Base-by-base conservation (phyloP, 2,888 invertebrate genomes). In the Seira sanloemensis region DNA sequence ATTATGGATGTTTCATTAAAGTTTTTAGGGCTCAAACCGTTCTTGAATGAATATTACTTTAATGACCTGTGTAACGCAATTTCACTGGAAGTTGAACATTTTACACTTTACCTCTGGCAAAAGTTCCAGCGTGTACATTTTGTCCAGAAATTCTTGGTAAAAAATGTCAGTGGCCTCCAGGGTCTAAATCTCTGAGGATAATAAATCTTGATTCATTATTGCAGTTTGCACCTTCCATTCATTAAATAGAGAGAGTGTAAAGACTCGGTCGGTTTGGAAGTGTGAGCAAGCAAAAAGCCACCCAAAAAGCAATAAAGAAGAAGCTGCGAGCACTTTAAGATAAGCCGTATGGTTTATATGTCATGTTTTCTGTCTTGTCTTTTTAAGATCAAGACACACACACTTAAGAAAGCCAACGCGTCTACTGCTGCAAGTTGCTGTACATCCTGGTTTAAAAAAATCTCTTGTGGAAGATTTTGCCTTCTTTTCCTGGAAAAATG, bases 161-260 rank as follows among this genome's bases (percentile, higher is more conserved):
- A 58, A 58, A 58, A 58, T 58, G 58, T 18, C 18, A n/a, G 18
- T 58, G n/a, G 58, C 58, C 58, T n/a, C 16, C 4, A 58, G 58
- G 58, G 2, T 16, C 5, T 16, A 16, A 58, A 58, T 58, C n/a
- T 58, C n/a, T 68, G 68, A 68, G 7, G 25, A 68, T 68, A 68
- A 68, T 68, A 68, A 68, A 68, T 68, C 68, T n/a, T 68, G 68
- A 68, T 68, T 68, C 68, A 68, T 68, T 68, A 68, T 18, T 66
- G 24, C 66, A 24, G 66, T 26, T 68, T 68, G 25, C 25, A 26
- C 26, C 68, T 68, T 68, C 68, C 68, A 68, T 68, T 68, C 68
- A 68, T 68, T 68, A 26, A 68, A 68, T 58, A 18, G n/a, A 58
- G 12, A 58, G 12, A 9, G 37, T 37, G 37, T 37, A 37, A 37